Conservation (phyloP, 2,113 vertebrate genomes). For the Cariama cristata region DNA sequence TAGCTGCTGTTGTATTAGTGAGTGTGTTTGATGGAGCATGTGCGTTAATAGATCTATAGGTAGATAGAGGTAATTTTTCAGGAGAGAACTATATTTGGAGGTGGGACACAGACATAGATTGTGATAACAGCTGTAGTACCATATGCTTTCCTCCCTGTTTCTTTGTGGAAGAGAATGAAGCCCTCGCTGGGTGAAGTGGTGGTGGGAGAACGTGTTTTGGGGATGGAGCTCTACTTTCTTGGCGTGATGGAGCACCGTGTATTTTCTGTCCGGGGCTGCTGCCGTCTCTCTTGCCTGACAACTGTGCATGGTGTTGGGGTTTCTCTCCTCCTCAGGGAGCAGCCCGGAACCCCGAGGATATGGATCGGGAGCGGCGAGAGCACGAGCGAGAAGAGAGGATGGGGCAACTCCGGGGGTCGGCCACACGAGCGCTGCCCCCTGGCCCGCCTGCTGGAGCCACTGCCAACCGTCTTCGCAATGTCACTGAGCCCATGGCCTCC, state of each 20-base stretch:
- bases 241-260: rapidly evolving
- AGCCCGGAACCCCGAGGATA: constrained; percentile 91
- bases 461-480: constrained; percentile 89
- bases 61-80: neutral
- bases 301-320: rapidly evolving
- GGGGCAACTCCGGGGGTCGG: constrained; percentile 84
- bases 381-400: constrained; percentile 91
- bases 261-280: neutral
- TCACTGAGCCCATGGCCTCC: constrained; percentile 90
- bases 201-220: neutral
- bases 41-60: neutral
- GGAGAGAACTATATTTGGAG: neutral
- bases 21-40: neutral
- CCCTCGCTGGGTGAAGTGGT: neutral
- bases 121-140: neutral
- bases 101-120: neutral
- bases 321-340: constrained; percentile 82
- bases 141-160: neutral
- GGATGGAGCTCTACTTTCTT: neutral
- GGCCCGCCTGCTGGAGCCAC: constrained; percentile 79
- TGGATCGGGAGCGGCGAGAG: constrained; percentile 90
- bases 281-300: neutral
- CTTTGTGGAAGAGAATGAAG: neutral
- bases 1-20: neutral
- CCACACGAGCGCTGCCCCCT: constrained; percentile 81